Base-by-base conservation (phyloP, 2,888 invertebrate species). In the Melangyna quadrimaculata region DNA sequence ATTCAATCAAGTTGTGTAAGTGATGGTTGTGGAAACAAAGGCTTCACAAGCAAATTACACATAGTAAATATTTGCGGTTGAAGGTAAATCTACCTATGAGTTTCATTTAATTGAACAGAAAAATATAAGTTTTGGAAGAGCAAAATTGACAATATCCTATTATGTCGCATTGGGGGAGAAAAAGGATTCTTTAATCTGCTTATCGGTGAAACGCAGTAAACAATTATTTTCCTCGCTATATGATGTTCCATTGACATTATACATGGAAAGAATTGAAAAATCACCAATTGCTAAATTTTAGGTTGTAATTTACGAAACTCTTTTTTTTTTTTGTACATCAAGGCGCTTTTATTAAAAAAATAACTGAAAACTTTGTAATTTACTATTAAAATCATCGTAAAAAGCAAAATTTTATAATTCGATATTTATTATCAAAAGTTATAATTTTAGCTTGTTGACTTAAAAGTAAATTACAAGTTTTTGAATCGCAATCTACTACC, bases 171-270 rank as follows among this genome's bases (percentile, higher is more conserved):
- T 32, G 10, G 45, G 45, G 8, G 65, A 45, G 29, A 32, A 29
- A 55, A 65, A 65, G 32, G 45, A 65, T 29, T 65, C 29, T 65
- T 45, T 65, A 65, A 65, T 65, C 65, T 45, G 65, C 65, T 65
- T 65, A 65, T 65, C 65, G 65, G 45, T 45, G 14, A 0, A 45
- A 45, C 17, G 29, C 29, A 65, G 65, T 45, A 45, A 65, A 29
- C 65, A 32, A 59, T 22, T 12, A 37, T 37, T 59, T 37, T 22
- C 8, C 22, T 19, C 14, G n/a, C n/a, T n/a, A n/a, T n/a, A n/a
- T 14, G 24, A 24, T 24, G 24, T 24, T 51, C 2, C 48, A 22
- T 51, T 51, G 48, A 7, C 14, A 14, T 24, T 19, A n/a, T n/a
- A n/a, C n/a, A n/a, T n/a, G n/a, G n/a, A n/a, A n/a, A n/a, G n/a